Evolutionary conservation across 2,888 invertebrate genomes (phyloP), one percentile per base, ranked within the genome.

Genomic region (Drosophila anomalipes): DNA sequence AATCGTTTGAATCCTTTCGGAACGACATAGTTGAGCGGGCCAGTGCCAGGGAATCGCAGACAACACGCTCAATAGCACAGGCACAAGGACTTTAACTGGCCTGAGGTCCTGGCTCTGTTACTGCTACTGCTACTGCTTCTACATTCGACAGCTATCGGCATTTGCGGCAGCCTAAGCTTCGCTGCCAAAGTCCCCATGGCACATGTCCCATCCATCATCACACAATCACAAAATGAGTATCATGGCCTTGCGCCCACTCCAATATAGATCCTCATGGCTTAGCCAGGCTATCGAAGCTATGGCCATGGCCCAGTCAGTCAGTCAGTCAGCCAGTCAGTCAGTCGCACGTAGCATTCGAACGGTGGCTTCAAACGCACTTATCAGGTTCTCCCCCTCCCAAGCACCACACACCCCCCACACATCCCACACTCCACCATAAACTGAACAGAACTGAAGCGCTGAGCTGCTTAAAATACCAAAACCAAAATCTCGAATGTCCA

Each of bases 401-500:
- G 73, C 78, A 71, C 62, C 63, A 32, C 37, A 82, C 75, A 77
- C 66, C 6, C 66, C 6, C 22, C 22, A 22, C 22, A 22, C 22
- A 22, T 22, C 22, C 44, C 44, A 12, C 79, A 70, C 54, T 68
- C 44, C 58, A 57, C 73, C 72, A 70, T 63, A 78, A 89, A 77
- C 84, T 69, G 62, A 69, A 66, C 57, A 33, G 72, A 64, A 44
- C 54, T 59, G 62, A 47, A 59, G 75, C 65, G 54, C 74, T 79
- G 74, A 88, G 84, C 90, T 81, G 84, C 83, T 86, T 83, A 90
- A 86, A 89, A 90, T 91, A 88, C 87, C 91, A 81, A 81, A 88
- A 86, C 89, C 86, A 83, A 89, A 89, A 89, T 91, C 91, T 91
- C 91, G 83, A 91, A 90, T 89, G 89, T 89, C 89, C 91, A 89